Percentiles rank a stretch among this genome's conserved stretches.
Conservation (phyloP, 2,113 vertebrate species). For the Pseudorhombus dupliciocellatus region DNA sequence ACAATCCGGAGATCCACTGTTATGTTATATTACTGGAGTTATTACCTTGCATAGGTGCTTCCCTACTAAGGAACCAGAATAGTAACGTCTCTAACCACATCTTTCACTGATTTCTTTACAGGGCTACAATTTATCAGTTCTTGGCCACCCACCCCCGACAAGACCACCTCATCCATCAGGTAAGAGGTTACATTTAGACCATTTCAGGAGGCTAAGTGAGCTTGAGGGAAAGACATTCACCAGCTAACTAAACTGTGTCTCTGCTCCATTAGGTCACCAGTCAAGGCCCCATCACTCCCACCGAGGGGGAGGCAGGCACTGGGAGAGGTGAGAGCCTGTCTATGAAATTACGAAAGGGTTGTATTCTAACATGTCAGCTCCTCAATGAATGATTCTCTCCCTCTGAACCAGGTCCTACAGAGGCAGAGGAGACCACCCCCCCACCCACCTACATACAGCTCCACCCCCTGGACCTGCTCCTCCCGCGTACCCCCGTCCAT, state of each 20-base stretch:
- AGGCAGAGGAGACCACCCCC: slow-evolving; percentile 48
- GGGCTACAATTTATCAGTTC: slow-evolving; percentile 88
- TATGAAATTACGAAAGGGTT: not conserved
- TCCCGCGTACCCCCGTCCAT: slow-evolving; percentile 59
- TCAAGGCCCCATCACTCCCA: slow-evolving; percentile 60
- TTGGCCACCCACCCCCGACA: slow-evolving; percentile 83
- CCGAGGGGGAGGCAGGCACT: slow-evolving; percentile 66
- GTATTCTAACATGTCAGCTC: not conserved
- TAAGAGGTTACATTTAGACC: slow-evolving; percentile 66
- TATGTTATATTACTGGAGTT: not conserved
- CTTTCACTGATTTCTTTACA: slow-evolving; percentile 52
- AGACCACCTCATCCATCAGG: slow-evolving; percentile 68
- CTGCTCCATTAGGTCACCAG: slow-evolving; percentile 53
- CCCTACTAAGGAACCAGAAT: not conserved
- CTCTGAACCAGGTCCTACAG: slow-evolving; percentile 54
- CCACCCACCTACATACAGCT: slow-evolving; percentile 44
- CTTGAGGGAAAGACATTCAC: not conserved
- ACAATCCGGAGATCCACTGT: too few species aligned
- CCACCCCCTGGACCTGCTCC: slow-evolving; percentile 48
- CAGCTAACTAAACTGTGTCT: slow-evolving; percentile 12
- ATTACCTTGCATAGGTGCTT: not conserved
- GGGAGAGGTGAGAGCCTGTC: slow-evolving; percentile 63
- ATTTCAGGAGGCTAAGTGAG: slow-evolving; percentile 3
- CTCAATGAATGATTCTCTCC: not conserved
- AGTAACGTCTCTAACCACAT: not conserved